phyloP scores from a whole-genome alignment of 35 echinoderm and acorn worm genomes.

The Amphiura filiformis region DNA sequence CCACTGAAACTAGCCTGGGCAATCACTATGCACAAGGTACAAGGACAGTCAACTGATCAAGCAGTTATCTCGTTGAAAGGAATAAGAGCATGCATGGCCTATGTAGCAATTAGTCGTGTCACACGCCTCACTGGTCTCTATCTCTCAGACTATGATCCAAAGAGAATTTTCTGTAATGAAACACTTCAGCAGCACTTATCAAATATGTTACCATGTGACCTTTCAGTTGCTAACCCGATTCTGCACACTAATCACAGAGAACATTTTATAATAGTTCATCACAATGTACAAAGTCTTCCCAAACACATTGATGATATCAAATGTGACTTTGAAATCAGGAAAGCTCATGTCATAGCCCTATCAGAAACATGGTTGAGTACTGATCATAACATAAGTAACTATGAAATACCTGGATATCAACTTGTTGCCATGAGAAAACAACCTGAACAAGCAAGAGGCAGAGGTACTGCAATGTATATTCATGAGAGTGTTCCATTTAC shows the following conservation, averaged over 20 bases:
- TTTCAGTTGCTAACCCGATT: neutral
- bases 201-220: neutral
- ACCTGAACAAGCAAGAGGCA: neutral
- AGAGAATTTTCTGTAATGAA: neutral
- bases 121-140: slow-evolving; percentile 24
- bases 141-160: slow-evolving; percentile 16
- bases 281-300: neutral
- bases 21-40: slow-evolving; percentile 35
- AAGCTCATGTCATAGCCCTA: slow-evolving; percentile 1
- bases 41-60: slow-evolving; percentile 5
- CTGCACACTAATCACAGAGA: neutral
- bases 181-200: neutral
- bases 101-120: slow-evolving; percentile 47
- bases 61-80: slow-evolving; percentile 22
- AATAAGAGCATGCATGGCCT: slow-evolving; percentile 14
- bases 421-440: neutral
- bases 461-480: neutral
- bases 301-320: neutral
- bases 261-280: neutral
- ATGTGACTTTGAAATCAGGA: neutral
- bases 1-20: slow-evolving; percentile 45
- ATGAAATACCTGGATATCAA: neutral
- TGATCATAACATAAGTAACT: neutral
- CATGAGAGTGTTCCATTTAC: neutral
- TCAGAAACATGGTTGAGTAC: neutral